Conservation (phyloP, 2,113 vertebrate species). For the Micromys minutus region DNA sequence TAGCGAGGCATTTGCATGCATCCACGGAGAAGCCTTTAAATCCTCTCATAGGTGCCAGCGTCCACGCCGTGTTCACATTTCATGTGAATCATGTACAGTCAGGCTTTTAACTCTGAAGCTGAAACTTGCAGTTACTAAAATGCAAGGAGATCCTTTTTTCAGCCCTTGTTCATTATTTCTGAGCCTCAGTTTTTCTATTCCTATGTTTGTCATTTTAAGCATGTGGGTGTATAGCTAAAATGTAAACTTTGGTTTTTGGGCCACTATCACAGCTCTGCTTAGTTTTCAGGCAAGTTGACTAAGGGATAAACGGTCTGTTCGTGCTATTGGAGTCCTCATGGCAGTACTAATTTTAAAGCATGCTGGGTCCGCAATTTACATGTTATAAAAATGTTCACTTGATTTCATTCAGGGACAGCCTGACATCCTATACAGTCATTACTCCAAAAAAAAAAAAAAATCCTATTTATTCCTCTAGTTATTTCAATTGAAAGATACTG, state of each 20-base stretch:
- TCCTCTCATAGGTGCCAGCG: constrained; percentile 43
- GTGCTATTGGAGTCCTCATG: constrained; percentile 67
- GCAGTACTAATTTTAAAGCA: constrained; percentile 69
- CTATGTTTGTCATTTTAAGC: constrained; percentile 1
- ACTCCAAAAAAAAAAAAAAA: neutral
- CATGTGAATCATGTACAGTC: neutral
- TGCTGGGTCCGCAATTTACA: constrained; percentile 74
- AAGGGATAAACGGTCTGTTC: constrained; percentile 70
- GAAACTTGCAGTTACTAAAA: neutral
- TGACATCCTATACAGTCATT: constrained; percentile 59
- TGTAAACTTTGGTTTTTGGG: constrained; percentile 44
- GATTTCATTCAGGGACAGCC: constrained; percentile 55
- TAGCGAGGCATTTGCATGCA: constrained; percentile 48
- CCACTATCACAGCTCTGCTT: constrained; percentile 53
- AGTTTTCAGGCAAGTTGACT: constrained; percentile 50
- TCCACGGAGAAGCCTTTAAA: neutral
- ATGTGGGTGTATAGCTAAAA: constrained; percentile 41
- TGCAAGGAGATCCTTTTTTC: neutral
- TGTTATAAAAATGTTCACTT: constrained; percentile 71
- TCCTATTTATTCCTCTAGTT: constrained; percentile 76
- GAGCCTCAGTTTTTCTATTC: neutral
- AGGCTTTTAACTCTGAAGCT: constrained; percentile 6
- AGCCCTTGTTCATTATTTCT: constrained; percentile 18
- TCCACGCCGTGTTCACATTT: neutral
- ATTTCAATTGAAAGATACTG: constrained; percentile 72